These are phyloP conservation scores for Druon quercuslanigerum DNA, from an alignment of 1,140 invertebrate genomes.

Conservation along the genomic window DNA sequence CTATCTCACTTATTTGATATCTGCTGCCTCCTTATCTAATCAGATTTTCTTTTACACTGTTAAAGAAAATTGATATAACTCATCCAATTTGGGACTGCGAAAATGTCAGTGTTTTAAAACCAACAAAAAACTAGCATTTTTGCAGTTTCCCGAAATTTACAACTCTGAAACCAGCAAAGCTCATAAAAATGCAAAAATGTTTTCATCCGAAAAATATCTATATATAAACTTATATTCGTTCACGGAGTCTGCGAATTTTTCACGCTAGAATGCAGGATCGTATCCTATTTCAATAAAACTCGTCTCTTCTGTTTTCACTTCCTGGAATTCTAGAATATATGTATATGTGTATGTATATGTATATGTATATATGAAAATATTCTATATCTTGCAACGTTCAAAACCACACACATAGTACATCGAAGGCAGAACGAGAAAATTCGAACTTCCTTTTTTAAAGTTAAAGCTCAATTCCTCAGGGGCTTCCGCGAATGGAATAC, in stretches of 20 bases:
- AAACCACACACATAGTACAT: not conserved
- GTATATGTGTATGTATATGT: not conserved
- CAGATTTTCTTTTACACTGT: too few species aligned
- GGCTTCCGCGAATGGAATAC: not conserved
- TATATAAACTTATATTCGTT: too few species aligned
- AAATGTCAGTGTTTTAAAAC: too few species aligned
- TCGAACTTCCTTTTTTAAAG: slow-evolving; percentile 3
- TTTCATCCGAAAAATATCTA: too few species aligned
- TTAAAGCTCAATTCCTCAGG: not conserved
- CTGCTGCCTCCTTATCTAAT: too few species aligned
- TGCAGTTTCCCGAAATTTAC: too few species aligned
- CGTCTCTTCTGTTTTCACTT: not conserved
- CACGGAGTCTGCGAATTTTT: not conserved
- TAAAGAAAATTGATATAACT: too few species aligned
- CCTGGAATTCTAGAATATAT: not conserved
- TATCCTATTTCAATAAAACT: slow-evolving; percentile 2
- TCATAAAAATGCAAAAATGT: too few species aligned
- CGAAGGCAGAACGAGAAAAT: slow-evolving; percentile 9
- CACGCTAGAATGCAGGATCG: not conserved
- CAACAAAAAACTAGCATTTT: too few species aligned
- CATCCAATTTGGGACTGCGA: too few species aligned
- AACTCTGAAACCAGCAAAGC: too few species aligned
- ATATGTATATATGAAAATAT: slow-evolving; percentile 13
- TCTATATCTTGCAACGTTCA: not conserved
- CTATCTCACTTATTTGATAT: too few species aligned